phyloP scores from a whole-genome alignment of 2,888 invertebrate species.

The Melipona beecheii region DNA sequence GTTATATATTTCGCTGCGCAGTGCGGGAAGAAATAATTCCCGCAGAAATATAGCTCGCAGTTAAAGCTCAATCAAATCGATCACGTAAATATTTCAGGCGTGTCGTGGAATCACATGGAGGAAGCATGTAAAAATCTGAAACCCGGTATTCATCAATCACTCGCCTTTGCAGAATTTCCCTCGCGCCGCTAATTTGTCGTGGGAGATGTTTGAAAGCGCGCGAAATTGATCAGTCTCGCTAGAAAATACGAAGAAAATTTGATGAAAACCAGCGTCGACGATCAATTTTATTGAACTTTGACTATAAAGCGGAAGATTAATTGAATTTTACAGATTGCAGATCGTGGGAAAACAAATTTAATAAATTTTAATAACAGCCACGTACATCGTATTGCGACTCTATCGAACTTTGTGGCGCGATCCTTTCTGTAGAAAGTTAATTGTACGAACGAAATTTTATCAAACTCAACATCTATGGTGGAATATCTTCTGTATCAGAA shows the following conservation, averaged over 20 bases:
- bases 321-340: too few species aligned
- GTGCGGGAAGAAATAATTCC: too few species aligned
- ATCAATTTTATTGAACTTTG: background rate
- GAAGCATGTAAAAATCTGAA: background rate
- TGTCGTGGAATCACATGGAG: background rate
- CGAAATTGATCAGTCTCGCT: background rate
- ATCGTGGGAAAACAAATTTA: too few species aligned
- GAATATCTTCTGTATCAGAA: background rate
- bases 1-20: too few species aligned
- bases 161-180: background rate
- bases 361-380: too few species aligned
- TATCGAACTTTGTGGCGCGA: background rate
- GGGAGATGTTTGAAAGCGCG: background rate
- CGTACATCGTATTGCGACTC: background rate
- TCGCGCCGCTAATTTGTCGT: background rate
- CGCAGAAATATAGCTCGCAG: background rate
- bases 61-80: background rate
- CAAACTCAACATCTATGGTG: background rate
- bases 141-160: background rate
- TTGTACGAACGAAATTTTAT: background rate
- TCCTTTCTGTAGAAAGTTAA: background rate
- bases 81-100: conserved; percentile 3
- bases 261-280: background rate
- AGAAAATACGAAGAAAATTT: background rate
- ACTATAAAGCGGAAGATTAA: too few species aligned